phyloP scores from a whole-genome alignment of 2,888 invertebrate species.

The Agriopis leucophaearia region DNA sequence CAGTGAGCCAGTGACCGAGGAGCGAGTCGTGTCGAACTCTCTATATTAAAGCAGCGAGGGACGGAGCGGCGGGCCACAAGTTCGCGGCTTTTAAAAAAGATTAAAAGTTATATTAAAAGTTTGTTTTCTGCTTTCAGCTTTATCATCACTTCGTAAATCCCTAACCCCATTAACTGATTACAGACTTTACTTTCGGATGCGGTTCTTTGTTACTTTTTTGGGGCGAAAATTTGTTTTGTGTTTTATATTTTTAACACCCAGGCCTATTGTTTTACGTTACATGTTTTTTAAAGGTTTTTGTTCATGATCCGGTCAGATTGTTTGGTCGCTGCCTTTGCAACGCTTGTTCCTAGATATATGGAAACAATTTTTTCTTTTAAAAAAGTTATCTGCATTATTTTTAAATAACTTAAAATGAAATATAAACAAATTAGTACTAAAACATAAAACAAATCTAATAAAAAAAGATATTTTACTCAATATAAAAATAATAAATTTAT shows the following conservation, averaged over 20 bases:
- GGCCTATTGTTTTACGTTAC: slow-evolving; percentile 6
- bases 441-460: too few species aligned
- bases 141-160: slow-evolving; percentile 38
- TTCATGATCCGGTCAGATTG: not conserved
- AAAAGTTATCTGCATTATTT: too few species aligned
- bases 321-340: too few species aligned
- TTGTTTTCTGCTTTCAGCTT: slow-evolving; percentile 38
- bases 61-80: not conserved
- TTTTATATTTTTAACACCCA: slow-evolving; percentile 8
- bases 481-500: too few species aligned
- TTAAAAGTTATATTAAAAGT: slow-evolving; percentile 43
- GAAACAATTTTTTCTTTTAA: too few species aligned
- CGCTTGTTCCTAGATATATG: too few species aligned
- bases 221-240: slow-evolving; percentile 18
- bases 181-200: slow-evolving; percentile 23
- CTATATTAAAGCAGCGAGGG: slow-evolving; percentile 16
- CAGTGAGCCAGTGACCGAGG: not conserved
- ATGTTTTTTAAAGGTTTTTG: not conserved
- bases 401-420: too few species aligned
- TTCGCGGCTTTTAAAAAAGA: slow-evolving; percentile 41
- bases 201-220: slow-evolving; percentile 20
- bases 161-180: slow-evolving; percentile 41
- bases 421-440: too few species aligned
- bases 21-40: slow-evolving; percentile 8
- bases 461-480: too few species aligned